Percentiles rank a stretch among this genome's conserved stretches.
Conservation (phyloP, 2,113 vertebrate species). For the Phylloscopus whistleri region DNA sequence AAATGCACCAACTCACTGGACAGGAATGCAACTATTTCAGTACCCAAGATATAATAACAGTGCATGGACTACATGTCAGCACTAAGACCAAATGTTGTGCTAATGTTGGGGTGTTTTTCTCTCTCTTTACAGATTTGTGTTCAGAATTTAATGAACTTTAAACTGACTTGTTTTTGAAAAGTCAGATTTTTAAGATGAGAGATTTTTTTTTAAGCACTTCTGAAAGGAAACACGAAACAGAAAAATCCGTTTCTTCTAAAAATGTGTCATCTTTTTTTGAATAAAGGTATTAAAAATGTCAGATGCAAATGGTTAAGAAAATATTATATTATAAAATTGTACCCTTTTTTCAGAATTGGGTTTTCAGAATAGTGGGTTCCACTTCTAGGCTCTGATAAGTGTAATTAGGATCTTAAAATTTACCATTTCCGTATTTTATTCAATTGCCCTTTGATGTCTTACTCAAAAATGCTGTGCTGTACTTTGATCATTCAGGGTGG, state of each 20-base stretch:
- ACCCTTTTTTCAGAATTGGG: background rate
- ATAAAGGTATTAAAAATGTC: background rate
- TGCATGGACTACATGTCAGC: background rate
- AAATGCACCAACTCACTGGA: background rate
- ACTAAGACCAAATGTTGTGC: background rate
- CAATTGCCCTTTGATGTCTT: background rate
- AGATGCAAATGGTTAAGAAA: background rate
- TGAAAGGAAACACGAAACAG: background rate
- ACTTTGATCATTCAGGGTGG: background rate
- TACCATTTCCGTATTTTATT: background rate
- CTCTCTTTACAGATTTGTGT: background rate
- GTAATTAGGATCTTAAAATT: background rate
- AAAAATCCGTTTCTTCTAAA: background rate
- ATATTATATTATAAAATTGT: background rate
- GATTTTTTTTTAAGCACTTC: background rate
- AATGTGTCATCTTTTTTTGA: background rate
- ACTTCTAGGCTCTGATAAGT: background rate
- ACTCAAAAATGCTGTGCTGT: background rate
- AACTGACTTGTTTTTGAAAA: background rate
- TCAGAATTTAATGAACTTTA: background rate
- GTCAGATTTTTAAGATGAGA: background rate
- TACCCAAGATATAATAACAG: constrained; percentile 51
- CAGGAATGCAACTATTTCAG: constrained; percentile 30
- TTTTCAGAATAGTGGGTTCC: background rate
- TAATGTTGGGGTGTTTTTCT: background rate